Base-by-base conservation (phyloP, 1,140 invertebrate species). In the Papilio polyxenes region DNA sequence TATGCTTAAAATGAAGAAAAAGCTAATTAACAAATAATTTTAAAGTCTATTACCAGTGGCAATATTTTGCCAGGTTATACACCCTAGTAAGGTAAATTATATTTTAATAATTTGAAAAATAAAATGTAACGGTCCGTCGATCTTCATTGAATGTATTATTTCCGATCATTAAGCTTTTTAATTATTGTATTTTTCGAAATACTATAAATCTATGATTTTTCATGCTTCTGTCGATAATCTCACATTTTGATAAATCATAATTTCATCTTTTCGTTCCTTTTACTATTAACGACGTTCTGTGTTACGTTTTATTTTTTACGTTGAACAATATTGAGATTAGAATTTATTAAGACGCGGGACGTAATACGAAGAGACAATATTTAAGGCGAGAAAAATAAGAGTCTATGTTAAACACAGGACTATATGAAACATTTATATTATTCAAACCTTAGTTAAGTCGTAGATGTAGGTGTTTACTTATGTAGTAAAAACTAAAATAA, bases 371-470 rank as follows among this genome's bases (percentile, higher is more conserved):
- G 10, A 31, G 75, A 72, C 23, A 48, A 72, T 56, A 75, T 81
- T 53, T 23, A 81, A 40, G 53, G 65, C 69, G 78, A 80, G 59
- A 49, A 74, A 20, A 40, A 59, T 53, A 53, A 5, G 56, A 78
- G 15, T 8, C 15, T 9, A n/a, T 78, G 75, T 56, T 51, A 59
- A 76, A 76, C 53, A 62, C 6, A 17, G 56, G 53, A 44, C 44
- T 37, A 65, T 31, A 49, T 37, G 65, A 62, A 74, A 49, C 37
- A 51, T 81, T 69, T 23, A 81, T 72, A 72, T 72, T 65, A 65
- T 31, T 65, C 62, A 65, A 31, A 31, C 23, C 3, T 23, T 13
- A 72, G 15, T 37, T 72, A 72, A 40, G 65, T 72, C 31, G 65
- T 72, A 72, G 65, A 37, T 37, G 23, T 72, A 72, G 65, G 4